Evolutionary conservation across 2,113 vertebrate species (phyloP).

Genomic region (Varanus komodoensis): DNA sequence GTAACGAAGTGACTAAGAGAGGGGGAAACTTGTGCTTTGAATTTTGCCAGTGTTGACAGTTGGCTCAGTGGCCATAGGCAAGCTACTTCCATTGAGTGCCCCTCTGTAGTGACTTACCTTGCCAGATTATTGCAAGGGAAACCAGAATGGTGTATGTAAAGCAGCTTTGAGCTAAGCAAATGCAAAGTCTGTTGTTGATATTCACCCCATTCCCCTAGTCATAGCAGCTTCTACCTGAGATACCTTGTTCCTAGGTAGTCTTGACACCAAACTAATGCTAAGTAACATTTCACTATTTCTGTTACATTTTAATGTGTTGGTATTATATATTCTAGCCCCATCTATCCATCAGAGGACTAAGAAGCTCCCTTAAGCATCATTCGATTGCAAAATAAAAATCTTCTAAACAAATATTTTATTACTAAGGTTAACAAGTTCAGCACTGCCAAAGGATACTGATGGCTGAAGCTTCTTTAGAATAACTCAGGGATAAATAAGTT

Average conservation of each 20-base stretch:
- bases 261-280: neutral
- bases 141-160: neutral
- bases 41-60: neutral
- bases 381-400: neutral
- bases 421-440: neutral
- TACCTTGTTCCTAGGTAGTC: neutral
- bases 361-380: neutral
- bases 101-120: neutral
- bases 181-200: neutral
- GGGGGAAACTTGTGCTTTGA: too few relatives aligned
- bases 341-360: neutral
- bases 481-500: neutral
- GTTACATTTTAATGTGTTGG: neutral
- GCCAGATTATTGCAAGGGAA: neutral
- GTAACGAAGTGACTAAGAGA: neutral
- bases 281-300: neutral
- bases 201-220: neutral
- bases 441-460: neutral
- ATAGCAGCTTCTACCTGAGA: neutral
- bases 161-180: neutral
- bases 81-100: neutral
- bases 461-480: neutral
- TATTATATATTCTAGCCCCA: neutral
- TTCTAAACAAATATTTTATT: neutral
- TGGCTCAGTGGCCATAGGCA: neutral